phyloP scores from a whole-genome alignment of 2,113 vertebrate genomes.

The Octodon degus region DNA sequence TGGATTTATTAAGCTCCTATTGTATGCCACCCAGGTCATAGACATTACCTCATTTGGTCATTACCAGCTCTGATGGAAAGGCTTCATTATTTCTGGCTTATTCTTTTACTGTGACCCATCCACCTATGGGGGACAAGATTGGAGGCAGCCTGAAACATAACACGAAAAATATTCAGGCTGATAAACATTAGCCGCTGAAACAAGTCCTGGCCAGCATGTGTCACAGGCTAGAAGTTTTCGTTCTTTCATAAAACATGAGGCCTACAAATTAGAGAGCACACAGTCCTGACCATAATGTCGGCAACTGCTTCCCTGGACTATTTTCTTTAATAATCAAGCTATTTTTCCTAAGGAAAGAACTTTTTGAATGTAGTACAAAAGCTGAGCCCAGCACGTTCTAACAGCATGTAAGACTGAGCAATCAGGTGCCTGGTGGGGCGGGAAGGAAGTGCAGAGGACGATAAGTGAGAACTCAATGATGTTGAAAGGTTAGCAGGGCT shows the following conservation, averaged over 20 bases:
- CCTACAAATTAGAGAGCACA: slow-evolving; percentile 70
- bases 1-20: slow-evolving; percentile 53
- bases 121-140: not conserved
- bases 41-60: slow-evolving; percentile 57
- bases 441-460: not conserved
- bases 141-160: slow-evolving; percentile 37
- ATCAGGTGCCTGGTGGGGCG: not conserved
- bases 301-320: slow-evolving; percentile 18
- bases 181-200: slow-evolving; percentile 55
- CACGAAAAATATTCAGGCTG: slow-evolving; percentile 11
- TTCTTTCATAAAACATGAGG: slow-evolving; percentile 63
- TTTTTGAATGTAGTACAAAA: slow-evolving; percentile 62
- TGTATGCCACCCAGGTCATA: not conserved
- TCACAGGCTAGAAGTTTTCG: slow-evolving; percentile 35
- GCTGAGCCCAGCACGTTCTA: slow-evolving; percentile 14
- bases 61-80: slow-evolving; percentile 14
- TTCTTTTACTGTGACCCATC: slow-evolving; percentile 14
- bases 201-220: slow-evolving; percentile 58
- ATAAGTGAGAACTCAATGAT: not conserved
- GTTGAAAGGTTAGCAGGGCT: not conserved
- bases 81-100: slow-evolving; percentile 49
- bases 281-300: not conserved
- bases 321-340: slow-evolving; percentile 60
- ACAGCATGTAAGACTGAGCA: slow-evolving; percentile 5
- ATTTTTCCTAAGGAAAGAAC: slow-evolving; percentile 44